A percentile compares a stretch with the other conserved stretches of the same genome.
These are phyloP conservation scores for Hapalemur alaotrensis DNA, from an alignment of 2,797 vertebrate genomes.

Conservation along the genomic window DNA sequence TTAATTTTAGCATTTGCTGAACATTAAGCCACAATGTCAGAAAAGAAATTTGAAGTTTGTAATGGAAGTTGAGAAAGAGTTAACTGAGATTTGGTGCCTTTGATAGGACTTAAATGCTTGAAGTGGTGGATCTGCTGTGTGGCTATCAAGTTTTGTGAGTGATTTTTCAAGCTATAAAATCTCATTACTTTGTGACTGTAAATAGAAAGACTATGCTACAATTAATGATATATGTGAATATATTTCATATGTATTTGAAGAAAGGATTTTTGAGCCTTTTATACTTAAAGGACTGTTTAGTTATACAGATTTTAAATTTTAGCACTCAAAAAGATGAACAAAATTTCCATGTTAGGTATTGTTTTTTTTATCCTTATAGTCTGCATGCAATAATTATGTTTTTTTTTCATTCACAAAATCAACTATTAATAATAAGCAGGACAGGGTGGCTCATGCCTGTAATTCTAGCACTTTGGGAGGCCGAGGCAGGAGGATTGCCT, in stretches of 20 bases:
- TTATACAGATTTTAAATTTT: not conserved
- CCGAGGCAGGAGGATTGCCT: too few relatives aligned
- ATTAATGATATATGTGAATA: not conserved
- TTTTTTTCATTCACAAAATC: not conserved
- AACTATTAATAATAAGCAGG: not conserved
- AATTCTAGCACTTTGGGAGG: too few relatives aligned
- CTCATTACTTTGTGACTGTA: not conserved
- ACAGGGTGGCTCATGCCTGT: too few relatives aligned
- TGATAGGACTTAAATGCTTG: not conserved
- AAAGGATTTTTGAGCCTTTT: conserved; percentile 14
- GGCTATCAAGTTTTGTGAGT: not conserved
- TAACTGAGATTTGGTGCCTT: not conserved
- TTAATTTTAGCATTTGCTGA: not conserved
- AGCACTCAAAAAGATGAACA: not conserved
- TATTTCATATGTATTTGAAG: not conserved
- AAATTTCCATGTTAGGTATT: not conserved
- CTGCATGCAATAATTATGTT: not conserved
- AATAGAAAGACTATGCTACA: not conserved
- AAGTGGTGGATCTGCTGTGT: not conserved
- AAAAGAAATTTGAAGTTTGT: conserved; percentile 17
- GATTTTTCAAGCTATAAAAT: not conserved
- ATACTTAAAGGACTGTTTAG: not conserved
- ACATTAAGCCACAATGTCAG: not conserved
- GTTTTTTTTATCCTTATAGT: not conserved
- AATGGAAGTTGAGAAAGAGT: not conserved